Conservation (phyloP, 2,797 vertebrate genomes). For the Peromyscus nudipes region DNA sequence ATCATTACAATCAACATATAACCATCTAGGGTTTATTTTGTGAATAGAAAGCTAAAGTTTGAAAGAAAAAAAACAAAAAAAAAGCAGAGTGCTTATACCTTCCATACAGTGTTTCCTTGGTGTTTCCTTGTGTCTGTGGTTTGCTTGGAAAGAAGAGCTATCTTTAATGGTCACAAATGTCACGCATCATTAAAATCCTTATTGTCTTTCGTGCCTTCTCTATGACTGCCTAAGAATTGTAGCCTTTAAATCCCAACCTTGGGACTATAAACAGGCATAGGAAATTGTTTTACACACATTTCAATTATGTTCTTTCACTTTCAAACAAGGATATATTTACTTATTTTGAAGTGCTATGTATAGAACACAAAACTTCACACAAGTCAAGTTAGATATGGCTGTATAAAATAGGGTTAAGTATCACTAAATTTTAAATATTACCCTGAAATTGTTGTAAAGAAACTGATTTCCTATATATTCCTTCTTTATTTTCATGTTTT, state of each 20-base stretch:
- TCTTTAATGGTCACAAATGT: background rate
- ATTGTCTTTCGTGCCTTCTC: background rate
- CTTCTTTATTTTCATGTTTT: background rate
- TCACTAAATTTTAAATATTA: background rate
- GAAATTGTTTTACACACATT: conserved; percentile 39
- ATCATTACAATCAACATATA: background rate
- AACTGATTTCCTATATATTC: background rate
- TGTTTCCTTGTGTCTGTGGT: background rate
- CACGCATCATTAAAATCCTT: background rate
- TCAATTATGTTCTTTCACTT: conserved; percentile 14
- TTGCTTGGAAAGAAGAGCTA: background rate
- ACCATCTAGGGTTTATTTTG: background rate
- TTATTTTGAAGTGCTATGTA: background rate
- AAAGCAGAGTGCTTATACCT: background rate
- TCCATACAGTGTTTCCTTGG: background rate
- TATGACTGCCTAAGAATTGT: background rate
- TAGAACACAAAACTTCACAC: background rate
- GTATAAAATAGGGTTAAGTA: background rate
- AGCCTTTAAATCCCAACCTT: background rate
- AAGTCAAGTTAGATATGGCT: background rate
- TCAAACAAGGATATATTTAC: background rate
- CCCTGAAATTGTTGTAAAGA: background rate
- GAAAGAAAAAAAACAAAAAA: background rate
- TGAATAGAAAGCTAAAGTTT: background rate
- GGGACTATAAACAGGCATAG: background rate